Evolutionary conservation across 2,797 vertebrate species (phyloP), one percentile per base, ranked within the genome.

Genomic region (Gouania willdenowi): DNA sequence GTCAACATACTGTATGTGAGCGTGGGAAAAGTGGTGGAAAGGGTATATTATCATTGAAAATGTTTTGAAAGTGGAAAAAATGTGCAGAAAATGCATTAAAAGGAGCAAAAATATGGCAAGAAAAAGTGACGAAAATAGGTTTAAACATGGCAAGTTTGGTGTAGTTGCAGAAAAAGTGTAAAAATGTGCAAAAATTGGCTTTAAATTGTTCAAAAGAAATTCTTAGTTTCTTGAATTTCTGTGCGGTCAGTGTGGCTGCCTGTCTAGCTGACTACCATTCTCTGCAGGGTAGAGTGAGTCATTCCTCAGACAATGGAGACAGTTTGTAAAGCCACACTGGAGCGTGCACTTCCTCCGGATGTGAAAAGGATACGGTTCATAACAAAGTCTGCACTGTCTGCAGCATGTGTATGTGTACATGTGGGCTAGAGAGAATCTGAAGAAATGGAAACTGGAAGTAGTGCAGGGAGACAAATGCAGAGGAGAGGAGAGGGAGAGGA

Each of bases 311-410:
- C 86, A 88, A 89, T 86, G 74, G 82, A 71, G 71, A 77, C 69
- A 67, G 81, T 88, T 86, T 85, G 82, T 85, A 81, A 84, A 89
- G 82, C 82, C 79, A 85, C 83, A 82, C 55, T 83, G 77, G 69
- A 87, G 77, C 70, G 49, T 71, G 78, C 75, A 77, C 82, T 88
- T 86, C 84, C 77, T 88, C 83, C 85, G 86, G 87, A 89, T 85
- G 77, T 75, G 79, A 76, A 82, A 77, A 79, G 81, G 79, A 85
- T 81, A 82, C 81, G 79, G 74, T 87, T 85, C 82, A 86, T 73
- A 81, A 84, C 82, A 87, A 82, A 84, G 84, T 77, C 75, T 57
- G 64, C 63, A 66, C 76, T 87, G 85, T 88, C 74, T 79, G 66
- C 41, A 48, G 66, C 52, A 67, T 55, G 33, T 48, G 66, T 52